These are phyloP conservation scores for Anabas testudineus DNA, from an alignment of 2,797 vertebrate species.

Conservation along the genomic window DNA sequence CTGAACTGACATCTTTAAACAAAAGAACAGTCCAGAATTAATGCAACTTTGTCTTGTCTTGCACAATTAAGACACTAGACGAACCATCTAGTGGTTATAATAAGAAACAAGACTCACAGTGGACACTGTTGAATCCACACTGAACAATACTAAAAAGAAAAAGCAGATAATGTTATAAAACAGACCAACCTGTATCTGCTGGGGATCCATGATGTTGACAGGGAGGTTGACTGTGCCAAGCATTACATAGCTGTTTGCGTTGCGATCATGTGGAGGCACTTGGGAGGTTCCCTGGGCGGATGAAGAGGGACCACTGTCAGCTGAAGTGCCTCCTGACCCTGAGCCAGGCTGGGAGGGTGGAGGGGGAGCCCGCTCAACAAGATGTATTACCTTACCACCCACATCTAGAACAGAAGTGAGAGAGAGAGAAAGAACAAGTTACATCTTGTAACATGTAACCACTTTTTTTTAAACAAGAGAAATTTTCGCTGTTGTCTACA, in stretches of 20 bases:
- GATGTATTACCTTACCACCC: slow-evolving; percentile 93
- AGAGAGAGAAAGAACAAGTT: neutral
- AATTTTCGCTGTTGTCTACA: neutral
- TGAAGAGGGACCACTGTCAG: slow-evolving; percentile 81
- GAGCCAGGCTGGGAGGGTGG: slow-evolving; percentile 87
- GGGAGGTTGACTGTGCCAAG: slow-evolving; percentile 95
- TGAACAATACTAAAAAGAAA: too few species aligned
- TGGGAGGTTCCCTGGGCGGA: slow-evolving; percentile 80
- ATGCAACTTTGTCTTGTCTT: neutral
- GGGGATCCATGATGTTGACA: slow-evolving; percentile 89
- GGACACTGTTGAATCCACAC: too few species aligned
- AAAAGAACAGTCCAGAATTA: neutral
- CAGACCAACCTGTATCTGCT: slow-evolving; percentile 84
- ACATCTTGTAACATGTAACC: neutral
- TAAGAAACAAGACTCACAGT: neutral
- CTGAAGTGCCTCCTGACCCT: slow-evolving; percentile 82
- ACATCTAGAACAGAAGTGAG: slow-evolving; percentile 88
- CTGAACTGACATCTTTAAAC: slow-evolving; percentile 86
- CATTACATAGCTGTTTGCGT: slow-evolving; percentile 96
- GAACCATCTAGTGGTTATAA: neutral
- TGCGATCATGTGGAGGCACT: slow-evolving; percentile 90
- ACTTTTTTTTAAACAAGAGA: too few species aligned
- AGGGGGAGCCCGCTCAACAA: slow-evolving; percentile 93
- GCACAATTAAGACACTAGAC: neutral
- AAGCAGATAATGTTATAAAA: too few species aligned